Conservation (phyloP, 2,797 vertebrate species). For the Fratercula arctica region DNA sequence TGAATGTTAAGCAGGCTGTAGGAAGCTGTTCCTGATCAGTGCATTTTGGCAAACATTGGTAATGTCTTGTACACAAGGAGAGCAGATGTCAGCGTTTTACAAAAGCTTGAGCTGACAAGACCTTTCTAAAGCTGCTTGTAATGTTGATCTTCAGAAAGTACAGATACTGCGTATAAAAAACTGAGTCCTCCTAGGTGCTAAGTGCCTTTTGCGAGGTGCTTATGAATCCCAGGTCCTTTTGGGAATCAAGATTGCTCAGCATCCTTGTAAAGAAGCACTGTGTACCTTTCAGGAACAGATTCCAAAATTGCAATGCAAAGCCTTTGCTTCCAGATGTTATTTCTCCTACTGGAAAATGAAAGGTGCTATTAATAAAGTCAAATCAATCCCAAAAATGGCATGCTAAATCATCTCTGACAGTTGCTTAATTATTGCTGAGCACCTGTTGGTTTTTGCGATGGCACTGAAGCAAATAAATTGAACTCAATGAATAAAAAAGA, state of each 20-base stretch:
- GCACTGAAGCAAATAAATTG: background rate
- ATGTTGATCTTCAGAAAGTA: background rate
- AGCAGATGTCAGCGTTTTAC: background rate
- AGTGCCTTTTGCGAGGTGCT: background rate
- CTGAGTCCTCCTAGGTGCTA: background rate
- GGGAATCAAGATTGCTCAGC: background rate
- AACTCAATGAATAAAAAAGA: background rate
- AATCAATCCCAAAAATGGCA: background rate
- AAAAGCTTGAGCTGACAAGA: background rate
- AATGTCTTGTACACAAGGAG: background rate
- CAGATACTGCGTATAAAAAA: background rate
- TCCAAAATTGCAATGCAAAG: background rate
- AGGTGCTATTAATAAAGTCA: background rate
- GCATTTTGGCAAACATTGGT: background rate
- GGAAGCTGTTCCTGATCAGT: background rate
- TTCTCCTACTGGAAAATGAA: background rate
- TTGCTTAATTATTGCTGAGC: constrained; percentile 9
- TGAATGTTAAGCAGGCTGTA: background rate
- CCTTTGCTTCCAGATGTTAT: background rate
- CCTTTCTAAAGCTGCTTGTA: background rate
- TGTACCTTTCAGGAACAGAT: background rate
- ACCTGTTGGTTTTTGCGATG: background rate
- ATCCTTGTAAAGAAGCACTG: background rate
- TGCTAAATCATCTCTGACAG: background rate
- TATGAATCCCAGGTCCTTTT: background rate